These are phyloP conservation scores for Microplitis manilae DNA, from an alignment of 2,888 invertebrate genomes.

Conservation along the genomic window DNA sequence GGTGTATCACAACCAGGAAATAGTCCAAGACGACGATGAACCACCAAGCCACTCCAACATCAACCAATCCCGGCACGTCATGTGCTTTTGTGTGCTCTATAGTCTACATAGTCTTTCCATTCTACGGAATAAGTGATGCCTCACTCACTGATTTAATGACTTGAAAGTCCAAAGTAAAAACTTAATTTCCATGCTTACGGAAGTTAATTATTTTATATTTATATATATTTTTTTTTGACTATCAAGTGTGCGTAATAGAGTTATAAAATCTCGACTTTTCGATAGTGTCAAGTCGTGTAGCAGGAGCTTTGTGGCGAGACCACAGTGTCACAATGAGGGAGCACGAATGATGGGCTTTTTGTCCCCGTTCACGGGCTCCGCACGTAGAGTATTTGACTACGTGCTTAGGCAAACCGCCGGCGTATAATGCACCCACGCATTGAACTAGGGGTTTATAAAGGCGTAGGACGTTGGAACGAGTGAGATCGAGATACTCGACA, in stretches of 20 bases:
- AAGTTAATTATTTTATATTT: not conserved
- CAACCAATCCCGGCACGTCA: constrained; percentile 36
- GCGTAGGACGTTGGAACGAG: constrained; percentile 39
- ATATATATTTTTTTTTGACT: not conserved
- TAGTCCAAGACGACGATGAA: constrained; percentile 32
- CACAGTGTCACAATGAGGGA: constrained; percentile 23
- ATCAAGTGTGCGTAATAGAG: not conserved
- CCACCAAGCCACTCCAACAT: constrained; percentile 15
- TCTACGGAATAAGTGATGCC: not conserved
- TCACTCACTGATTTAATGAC: not conserved
- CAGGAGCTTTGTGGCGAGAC: constrained; percentile 40
- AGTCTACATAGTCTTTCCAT: not conserved
- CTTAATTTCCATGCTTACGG: not conserved
- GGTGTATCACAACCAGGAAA: constrained; percentile 36
- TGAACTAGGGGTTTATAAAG: constrained; percentile 45
- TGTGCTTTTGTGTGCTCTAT: constrained; percentile 30
- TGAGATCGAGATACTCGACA: constrained; percentile 41
- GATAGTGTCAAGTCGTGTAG: constrained; percentile 14
- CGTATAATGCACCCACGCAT: constrained; percentile 56
- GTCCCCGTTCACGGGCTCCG: constrained; percentile 47
- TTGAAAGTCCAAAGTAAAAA: not conserved
- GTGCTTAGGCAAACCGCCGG: constrained; percentile 58
- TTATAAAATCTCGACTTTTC: constrained; percentile 14
- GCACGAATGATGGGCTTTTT: constrained; percentile 48
- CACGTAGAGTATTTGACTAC: constrained; percentile 58